Evolutionary conservation across 2,113 vertebrate species (phyloP).

Genomic region (Glaucidium brasilianum): DNA sequence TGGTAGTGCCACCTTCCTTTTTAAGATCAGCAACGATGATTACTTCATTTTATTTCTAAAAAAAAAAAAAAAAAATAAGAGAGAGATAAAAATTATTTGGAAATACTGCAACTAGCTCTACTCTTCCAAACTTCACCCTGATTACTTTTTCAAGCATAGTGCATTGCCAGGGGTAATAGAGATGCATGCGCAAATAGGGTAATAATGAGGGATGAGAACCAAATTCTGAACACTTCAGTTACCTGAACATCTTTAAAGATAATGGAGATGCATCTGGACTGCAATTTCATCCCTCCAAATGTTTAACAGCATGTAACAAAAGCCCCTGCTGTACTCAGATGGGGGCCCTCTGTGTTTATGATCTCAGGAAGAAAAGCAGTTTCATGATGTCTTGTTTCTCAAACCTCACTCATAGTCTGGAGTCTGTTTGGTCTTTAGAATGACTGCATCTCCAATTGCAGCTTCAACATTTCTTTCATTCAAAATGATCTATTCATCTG

Average conservation of each 20-base stretch:
- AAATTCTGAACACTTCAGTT: not conserved
- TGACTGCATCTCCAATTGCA: not conserved
- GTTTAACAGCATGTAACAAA: not conserved
- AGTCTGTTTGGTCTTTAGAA: constrained; percentile 4
- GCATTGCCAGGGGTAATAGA: not conserved
- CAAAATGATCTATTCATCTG: constrained; percentile 16
- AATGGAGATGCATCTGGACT: not conserved
- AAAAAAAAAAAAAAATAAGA: no score
- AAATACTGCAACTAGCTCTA: not conserved
- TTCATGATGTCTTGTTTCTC: not conserved
- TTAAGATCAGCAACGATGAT: not conserved
- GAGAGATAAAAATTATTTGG: not conserved
- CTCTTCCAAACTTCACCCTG: not conserved
- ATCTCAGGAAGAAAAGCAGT: not conserved
- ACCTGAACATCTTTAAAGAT: not conserved
- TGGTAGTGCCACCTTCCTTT: not conserved
- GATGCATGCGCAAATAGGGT: not conserved
- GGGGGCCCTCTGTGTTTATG: not conserved
- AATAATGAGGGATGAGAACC: not conserved
- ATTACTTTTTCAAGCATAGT: not conserved
- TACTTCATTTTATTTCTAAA: not conserved
- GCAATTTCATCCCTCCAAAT: not conserved
- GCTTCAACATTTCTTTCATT: constrained; percentile 18
- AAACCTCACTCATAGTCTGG: not conserved
- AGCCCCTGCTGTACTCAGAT: not conserved